Conservation (phyloP, 2,888 invertebrate species). For the Conus canariensis region DNA sequence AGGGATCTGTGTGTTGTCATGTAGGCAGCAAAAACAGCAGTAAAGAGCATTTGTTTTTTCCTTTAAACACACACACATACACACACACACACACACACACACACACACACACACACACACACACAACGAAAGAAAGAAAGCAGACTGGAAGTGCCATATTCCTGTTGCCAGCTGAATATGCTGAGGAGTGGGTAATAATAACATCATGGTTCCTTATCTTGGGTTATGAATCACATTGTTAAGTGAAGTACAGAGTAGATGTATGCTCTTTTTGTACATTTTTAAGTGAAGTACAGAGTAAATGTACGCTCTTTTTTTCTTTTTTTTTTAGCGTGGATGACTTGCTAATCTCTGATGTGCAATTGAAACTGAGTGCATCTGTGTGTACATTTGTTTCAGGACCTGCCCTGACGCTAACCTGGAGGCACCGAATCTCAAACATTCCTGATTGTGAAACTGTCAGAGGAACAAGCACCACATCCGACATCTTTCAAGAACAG, state of each 20-base stretch:
- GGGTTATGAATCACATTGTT: background rate
- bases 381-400: background rate
- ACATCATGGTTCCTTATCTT: background rate
- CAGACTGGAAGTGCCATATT: too few relatives aligned
- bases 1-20: too few relatives aligned
- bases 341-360: background rate
- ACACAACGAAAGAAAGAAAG: too few relatives aligned
- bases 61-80: too few relatives aligned
- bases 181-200: background rate
- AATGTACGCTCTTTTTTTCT: background rate
- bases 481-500: background rate
- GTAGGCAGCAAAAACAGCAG: too few relatives aligned
- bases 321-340: background rate
- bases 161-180: background rate
- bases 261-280: background rate
- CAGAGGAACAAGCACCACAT: background rate
- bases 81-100: too few relatives aligned
- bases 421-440: slow-evolving; percentile 44
- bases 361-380: background rate
- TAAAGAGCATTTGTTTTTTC: too few relatives aligned
- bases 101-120: too few relatives aligned
- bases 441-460: slow-evolving; percentile 29
- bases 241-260: background rate
- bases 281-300: too few relatives aligned
- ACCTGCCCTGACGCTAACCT: background rate